Conservation (phyloP, 2,113 vertebrate genomes). For the Orycteropus afer region DNA sequence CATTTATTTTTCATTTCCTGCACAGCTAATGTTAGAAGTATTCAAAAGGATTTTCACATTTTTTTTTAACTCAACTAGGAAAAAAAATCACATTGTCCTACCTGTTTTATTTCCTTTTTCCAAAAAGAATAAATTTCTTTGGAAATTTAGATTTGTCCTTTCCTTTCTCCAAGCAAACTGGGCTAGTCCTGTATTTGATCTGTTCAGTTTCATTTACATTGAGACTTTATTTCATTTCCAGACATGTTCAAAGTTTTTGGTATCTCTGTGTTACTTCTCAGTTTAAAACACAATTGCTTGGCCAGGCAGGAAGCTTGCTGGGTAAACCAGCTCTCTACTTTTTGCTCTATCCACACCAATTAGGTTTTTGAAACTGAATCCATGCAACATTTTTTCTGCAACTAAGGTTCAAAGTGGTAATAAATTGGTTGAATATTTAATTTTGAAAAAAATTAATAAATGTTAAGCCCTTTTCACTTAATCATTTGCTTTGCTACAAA, state of each 20-base stretch:
- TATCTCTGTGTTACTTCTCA: constrained; percentile 33
- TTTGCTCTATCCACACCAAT: neutral
- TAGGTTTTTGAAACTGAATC: neutral
- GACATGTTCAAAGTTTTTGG: neutral
- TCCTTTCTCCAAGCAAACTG: neutral
- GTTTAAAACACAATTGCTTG: constrained; percentile 25
- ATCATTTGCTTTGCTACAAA: constrained; percentile 34
- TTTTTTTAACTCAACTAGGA: neutral
- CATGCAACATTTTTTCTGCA: neutral
- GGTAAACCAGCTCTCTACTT: constrained; percentile 39
- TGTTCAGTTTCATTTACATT: constrained; percentile 46
- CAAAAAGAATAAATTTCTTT: constrained; percentile 23
- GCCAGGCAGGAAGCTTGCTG: constrained; percentile 67
- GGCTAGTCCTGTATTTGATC: constrained; percentile 6
- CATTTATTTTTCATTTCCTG: constrained; percentile 7
- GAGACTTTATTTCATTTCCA: constrained; percentile 56
- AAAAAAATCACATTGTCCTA: neutral
- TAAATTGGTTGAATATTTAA: neutral
- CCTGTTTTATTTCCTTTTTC: constrained; percentile 7
- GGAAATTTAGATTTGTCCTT: constrained; percentile 1
- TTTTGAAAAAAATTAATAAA: neutral
- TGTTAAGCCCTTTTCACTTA: neutral
- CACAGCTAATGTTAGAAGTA: neutral
- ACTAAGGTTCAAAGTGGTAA: neutral
- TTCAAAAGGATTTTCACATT: neutral